Evolutionary conservation across 2,797 vertebrate species (phyloP).

Genomic region (Tenualosa thibaudeaui): DNA sequence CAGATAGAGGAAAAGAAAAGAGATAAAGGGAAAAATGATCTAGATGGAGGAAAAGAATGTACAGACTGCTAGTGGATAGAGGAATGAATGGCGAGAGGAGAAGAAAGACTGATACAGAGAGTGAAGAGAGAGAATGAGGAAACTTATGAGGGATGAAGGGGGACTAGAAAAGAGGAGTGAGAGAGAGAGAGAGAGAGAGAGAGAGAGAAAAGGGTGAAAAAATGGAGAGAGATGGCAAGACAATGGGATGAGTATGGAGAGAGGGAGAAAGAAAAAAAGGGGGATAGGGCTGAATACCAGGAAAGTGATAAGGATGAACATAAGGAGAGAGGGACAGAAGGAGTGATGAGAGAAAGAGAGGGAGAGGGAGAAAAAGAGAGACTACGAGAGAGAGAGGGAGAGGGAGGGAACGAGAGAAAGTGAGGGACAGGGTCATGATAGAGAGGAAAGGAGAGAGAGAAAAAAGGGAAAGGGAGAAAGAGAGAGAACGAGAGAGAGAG

Average conservation of each 20-base stretch:
- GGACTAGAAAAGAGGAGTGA: background rate
- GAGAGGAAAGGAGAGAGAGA: background rate
- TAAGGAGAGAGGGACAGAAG: background rate
- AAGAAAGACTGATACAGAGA: background rate
- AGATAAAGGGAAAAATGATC: too few relatives aligned
- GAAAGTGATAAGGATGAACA: too few relatives aligned
- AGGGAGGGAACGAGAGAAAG: background rate
- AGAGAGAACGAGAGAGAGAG: slow-evolving; percentile 27
- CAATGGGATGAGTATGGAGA: background rate
- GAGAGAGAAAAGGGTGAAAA: background rate
- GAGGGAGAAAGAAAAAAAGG: slow-evolving; percentile 35
- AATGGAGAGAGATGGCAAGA: too few relatives aligned
- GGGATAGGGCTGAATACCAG: background rate
- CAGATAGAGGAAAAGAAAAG: background rate
- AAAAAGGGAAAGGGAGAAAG: background rate
- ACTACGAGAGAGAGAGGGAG: background rate
- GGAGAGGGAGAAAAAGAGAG: background rate
- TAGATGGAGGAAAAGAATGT: background rate
- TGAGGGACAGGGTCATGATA: background rate
- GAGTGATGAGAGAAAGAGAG: too few relatives aligned
- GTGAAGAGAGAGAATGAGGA: background rate
- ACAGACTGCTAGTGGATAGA: background rate
- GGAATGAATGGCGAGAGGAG: background rate
- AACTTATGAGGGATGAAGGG: background rate
- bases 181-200: background rate